Evolutionary conservation across 1,140 invertebrate species (phyloP), one percentile per base, ranked within the genome.

Genomic region (Anagrus nilaparvatae): DNA sequence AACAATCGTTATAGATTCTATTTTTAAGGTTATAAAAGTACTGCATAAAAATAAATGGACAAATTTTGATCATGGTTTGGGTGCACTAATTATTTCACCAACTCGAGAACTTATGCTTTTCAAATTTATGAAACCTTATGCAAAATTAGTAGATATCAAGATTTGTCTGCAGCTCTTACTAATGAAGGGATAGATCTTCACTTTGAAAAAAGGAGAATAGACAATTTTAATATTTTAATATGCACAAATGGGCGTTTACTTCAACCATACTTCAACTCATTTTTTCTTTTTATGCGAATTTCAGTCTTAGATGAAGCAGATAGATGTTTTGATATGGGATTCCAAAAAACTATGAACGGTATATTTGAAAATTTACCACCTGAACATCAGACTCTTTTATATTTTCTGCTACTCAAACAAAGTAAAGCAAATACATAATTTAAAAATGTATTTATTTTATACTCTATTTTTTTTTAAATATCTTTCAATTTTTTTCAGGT

Each of bases 321-420:
- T 69, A 70, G 88, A 43, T 95, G 92, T 58, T 69, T 75, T 65
- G 71, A 98, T 61, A 77, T 96, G 75, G 93, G 94, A 25, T 99
- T 99, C 73, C 76, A 84, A 56, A 56, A 80, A 48, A 79, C 84
- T 1, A 88, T 99, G 76, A 96, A 98, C 73, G 81, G 82, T 8
- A 97, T 99, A 43, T 81, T 99, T 43, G 85, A 84, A 51, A 91
- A 97, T 74, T 75, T 99, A 43, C 95, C 95, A n/a, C 51, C 68
- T 3, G 70, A 88, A 48, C 74, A 93, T 52, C 92, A 97, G 67
- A 97, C 93, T 0, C 63, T 99, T 5, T 61, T 99, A n/a, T n/a
- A 2, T 99, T 97, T 71, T 98, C 95, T 31, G 96, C 96, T 0
- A 99, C 96, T n/a, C 94, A 99, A 72, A 98, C 96, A 18, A 96